phyloP scores from a whole-genome alignment of 2,113 vertebrate species.

The Philantomba maxwellii region DNA sequence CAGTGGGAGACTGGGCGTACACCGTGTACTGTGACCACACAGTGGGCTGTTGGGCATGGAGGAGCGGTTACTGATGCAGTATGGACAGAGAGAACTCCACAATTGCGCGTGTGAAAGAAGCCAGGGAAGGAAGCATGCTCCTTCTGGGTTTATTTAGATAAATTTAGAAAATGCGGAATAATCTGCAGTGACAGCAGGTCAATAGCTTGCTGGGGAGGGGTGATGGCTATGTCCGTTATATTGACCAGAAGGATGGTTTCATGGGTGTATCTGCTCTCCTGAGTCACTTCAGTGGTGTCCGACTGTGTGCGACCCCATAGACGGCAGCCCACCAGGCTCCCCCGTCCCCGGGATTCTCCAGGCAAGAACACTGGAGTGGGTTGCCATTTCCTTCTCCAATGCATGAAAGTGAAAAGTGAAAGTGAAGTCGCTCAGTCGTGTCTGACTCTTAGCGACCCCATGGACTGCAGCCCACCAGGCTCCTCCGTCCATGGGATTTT shows the following conservation, averaged over 20 bases:
- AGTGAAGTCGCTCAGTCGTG: too few relatives aligned
- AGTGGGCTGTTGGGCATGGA: accelerated
- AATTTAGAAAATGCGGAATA: neutral
- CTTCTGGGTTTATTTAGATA: neutral
- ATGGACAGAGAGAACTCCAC: neutral
- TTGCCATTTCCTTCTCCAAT: too few relatives aligned
- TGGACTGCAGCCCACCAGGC: too few relatives aligned
- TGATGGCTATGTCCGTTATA: accelerated
- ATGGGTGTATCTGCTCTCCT: neutral
- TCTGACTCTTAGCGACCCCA: too few relatives aligned
- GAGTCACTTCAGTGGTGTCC: too few relatives aligned
- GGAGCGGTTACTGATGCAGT: neutral
- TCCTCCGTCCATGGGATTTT: too few relatives aligned
- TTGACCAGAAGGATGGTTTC: neutral
- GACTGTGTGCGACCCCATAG: too few relatives aligned
- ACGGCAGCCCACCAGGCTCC: too few relatives aligned
- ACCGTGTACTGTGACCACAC: neutral
- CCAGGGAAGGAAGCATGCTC: neutral
- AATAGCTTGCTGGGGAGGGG: neutral
- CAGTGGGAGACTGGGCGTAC: neutral
- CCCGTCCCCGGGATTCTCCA: too few relatives aligned
- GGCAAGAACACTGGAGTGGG: too few relatives aligned
- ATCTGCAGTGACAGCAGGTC: neutral
- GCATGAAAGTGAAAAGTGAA: too few relatives aligned
- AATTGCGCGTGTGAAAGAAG: neutral